A percentile compares a stretch with the other conserved stretches of the same genome.
phyloP scores from a whole-genome alignment of 2,113 vertebrate genomes.

The Hippocampus abdominalis region DNA sequence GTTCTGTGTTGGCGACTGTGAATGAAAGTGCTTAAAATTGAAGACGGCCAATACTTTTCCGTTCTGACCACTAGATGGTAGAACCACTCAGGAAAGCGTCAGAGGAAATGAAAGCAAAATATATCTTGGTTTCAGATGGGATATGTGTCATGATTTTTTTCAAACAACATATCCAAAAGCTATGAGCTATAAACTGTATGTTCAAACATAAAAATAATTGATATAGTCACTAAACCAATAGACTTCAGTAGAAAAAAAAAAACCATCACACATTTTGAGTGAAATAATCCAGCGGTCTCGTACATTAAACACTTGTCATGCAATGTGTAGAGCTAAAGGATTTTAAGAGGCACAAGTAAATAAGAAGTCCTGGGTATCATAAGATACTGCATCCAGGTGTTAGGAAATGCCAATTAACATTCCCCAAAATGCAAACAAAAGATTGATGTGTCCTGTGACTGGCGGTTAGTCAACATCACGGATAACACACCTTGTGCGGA shows the following conservation, averaged over 20 bases:
- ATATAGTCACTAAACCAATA: not conserved
- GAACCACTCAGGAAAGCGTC: conserved; percentile 26
- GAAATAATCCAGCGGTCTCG: not conserved
- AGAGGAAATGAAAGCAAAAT: not conserved
- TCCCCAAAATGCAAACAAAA: not conserved
- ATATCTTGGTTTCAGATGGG: not conserved
- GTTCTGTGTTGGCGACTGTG: conserved; percentile 17
- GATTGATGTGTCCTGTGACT: not conserved
- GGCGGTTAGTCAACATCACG: no score
- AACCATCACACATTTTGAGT: not conserved
- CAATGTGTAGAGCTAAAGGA: no score
- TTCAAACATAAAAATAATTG: not conserved
- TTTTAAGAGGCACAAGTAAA: not conserved
- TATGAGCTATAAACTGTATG: not conserved
- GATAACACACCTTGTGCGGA: no score
- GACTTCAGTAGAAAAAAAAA: not conserved
- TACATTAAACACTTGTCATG: no score
- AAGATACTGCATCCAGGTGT: no score
- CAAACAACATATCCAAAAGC: not conserved
- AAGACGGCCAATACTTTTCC: conserved; percentile 10
- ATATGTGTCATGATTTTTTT: not conserved
- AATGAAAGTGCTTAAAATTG: conserved; percentile 3
- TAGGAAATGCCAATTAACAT: not conserved
- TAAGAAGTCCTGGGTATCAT: not conserved
- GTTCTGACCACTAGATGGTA: conserved; percentile 62